These are phyloP conservation scores for Branchinecta lynchi DNA, from an alignment of 1,140 invertebrate species.

Conservation along the genomic window DNA sequence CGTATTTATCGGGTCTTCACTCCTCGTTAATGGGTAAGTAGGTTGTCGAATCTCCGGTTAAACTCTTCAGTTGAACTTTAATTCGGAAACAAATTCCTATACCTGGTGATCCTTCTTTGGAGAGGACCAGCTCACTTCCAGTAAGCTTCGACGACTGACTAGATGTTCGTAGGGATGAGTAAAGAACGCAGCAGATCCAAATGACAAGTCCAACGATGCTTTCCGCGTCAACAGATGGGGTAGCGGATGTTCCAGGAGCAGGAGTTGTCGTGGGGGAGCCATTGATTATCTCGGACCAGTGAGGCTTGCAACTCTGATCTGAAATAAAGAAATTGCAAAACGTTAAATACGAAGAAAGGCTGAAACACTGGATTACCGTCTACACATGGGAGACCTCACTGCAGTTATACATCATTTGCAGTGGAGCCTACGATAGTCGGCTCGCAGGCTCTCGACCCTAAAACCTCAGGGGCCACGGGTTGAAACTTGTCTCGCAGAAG, in stretches of 20 bases:
- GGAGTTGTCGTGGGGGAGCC: conserved; percentile 18
- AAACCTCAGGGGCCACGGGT: too few species aligned
- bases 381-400: too few species aligned
- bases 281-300: conserved; percentile 30
- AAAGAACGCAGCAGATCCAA: conserved; percentile 88
- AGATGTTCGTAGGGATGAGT: conserved; percentile 73
- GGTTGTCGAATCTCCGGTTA: too few species aligned
- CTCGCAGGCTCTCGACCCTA: too few species aligned
- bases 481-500: too few species aligned
- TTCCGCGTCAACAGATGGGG: conserved; percentile 52
- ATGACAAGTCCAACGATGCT: conserved; percentile 79
- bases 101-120: conserved; percentile 37
- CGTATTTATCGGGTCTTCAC: too few species aligned
- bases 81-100: conserved; percentile 12
- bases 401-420: too few species aligned
- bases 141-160: conserved; percentile 52
- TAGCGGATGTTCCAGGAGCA: conserved; percentile 16
- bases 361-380: neutral
- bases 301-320: conserved; percentile 62
- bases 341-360: conserved; percentile 10
- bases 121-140: conserved; percentile 53
- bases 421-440: too few species aligned
- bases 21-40: too few species aligned
- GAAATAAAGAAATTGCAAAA: conserved; percentile 23
- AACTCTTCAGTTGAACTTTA: too few species aligned